Conservation (phyloP, 2,888 invertebrate species). For the Copidosoma aretas region DNA sequence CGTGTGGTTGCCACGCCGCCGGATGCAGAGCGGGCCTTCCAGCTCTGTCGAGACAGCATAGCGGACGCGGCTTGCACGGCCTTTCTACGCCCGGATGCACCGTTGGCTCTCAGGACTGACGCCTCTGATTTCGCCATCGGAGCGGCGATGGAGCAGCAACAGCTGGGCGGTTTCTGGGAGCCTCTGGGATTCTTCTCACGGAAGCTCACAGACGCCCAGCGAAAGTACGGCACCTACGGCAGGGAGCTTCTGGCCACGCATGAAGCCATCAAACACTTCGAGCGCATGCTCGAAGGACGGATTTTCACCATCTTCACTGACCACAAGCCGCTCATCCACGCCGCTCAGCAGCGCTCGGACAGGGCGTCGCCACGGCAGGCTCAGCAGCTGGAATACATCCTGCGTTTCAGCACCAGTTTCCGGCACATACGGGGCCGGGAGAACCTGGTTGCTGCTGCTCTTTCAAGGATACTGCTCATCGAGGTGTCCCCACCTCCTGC, state of each 20-base stretch:
- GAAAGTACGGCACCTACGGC: slow-evolving; percentile 26
- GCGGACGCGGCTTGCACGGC: slow-evolving; percentile 30
- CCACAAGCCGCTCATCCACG: slow-evolving; percentile 31
- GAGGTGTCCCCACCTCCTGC: no score
- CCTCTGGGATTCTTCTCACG: slow-evolving; percentile 29
- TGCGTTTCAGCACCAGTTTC: not conserved
- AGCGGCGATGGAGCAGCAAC: no score
- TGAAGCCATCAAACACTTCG: slow-evolving; percentile 26
- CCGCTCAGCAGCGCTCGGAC: not conserved
- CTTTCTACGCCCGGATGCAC: slow-evolving; percentile 13
- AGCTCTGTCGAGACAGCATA: slow-evolving; percentile 13
- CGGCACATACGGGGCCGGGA: not conserved
- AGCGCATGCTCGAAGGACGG: slow-evolving; percentile 32
- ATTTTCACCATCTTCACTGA: slow-evolving; percentile 23
- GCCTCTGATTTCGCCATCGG: slow-evolving; percentile 30
- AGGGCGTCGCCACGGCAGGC: not conserved
- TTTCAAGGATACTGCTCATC: no score
- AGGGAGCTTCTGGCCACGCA: slow-evolving; percentile 29
- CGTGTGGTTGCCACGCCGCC: slow-evolving; percentile 20
- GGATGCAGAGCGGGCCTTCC: slow-evolving; percentile 31
- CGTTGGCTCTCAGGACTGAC: slow-evolving; percentile 13
- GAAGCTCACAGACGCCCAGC: slow-evolving; percentile 1
- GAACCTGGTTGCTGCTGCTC: slow-evolving; percentile 14
- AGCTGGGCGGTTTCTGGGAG: no score
- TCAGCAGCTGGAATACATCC: not conserved